Percentiles rank a stretch among this genome's conserved stretches.
Conservation (phyloP, 2,888 invertebrate species). For the Melipona bicolor region DNA sequence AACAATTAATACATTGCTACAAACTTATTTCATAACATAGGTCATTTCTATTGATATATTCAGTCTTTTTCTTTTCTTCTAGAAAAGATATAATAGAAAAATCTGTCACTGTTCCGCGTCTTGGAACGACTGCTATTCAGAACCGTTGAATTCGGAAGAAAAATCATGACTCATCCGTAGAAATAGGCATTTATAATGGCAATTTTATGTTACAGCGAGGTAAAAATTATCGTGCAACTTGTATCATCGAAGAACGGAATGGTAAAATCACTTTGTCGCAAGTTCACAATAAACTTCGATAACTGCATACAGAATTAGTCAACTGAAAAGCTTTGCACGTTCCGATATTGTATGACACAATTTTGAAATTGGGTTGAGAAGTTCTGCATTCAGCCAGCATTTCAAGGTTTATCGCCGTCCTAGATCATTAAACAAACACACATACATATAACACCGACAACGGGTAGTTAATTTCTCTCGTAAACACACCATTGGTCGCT, state of each 20-base stretch:
- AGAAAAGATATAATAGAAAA: too few species aligned
- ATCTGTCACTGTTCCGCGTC: background rate
- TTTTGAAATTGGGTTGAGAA: constrained; percentile 39
- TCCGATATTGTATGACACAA: constrained; percentile 36
- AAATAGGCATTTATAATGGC: too few species aligned
- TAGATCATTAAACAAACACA: constrained; percentile 30
- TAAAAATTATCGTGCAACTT: too few species aligned
- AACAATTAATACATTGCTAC: too few species aligned
- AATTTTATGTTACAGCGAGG: too few species aligned
- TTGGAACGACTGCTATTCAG: background rate
- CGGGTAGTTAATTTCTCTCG: constrained; percentile 4
- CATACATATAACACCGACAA: background rate
- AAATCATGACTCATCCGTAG: background rate
- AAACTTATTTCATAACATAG: too few species aligned
- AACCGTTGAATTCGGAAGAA: background rate
- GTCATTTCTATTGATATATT: too few species aligned
- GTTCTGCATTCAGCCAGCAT: constrained; percentile 21
- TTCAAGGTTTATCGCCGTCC: constrained; percentile 31
- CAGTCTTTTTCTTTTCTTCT: too few species aligned
- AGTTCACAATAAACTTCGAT: constrained; percentile 12
- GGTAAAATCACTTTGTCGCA: background rate
- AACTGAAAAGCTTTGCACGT: constrained; percentile 17
- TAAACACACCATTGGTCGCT: background rate
- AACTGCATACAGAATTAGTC: constrained; percentile 24
- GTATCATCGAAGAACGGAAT: background rate